Evolutionary conservation across 1,140 invertebrate genomes (phyloP), one percentile per base, ranked within the genome.

Genomic region (Drosophila teissieri): DNA sequence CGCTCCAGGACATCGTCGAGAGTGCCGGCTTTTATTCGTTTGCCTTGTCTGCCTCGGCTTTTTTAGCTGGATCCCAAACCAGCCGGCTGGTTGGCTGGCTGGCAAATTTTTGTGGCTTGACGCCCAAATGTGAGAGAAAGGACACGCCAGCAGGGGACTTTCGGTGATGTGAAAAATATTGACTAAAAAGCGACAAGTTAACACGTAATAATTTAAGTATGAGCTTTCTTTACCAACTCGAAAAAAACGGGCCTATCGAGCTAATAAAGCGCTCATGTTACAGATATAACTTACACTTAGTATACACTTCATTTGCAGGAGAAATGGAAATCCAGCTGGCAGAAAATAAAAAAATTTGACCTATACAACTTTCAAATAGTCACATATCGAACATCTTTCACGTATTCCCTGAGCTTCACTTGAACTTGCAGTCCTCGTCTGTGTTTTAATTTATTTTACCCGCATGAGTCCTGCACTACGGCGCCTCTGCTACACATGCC

Each of bases 1-100:
- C 77, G 69, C 58, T 45, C 45, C 70, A 79, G 62, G 37, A 79
- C 62, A 69, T 64, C 68, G 81, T 49, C 40, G 70, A 31, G 58
- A 58, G 60, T 61, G 45, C 36, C 40, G 56, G 69, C 75, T 72
- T 82, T 72, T 69, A 63, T 82, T 56, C 49, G 54, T 63, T 63
- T 42, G 17, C 24, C 14, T 60, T 31, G 69, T 70, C 65, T 68
- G 72, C 62, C 57, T 82, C 57, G 61, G 44, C 48, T 44, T 65
- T 78, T 55, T 52, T 65, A 73, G 51, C 34, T 52, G 60, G 44
- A 67, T 67, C 64, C 49, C n/a, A 34, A 46, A 40, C 17, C 39
- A 24, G n/a, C 45, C 19, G 42, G 42, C 42, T 19, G 42, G 45
- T 14, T 24, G 45, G 45, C 19, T 34, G 69, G 11, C 22, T 39